Evolutionary conservation across 2,888 invertebrate species (phyloP), one percentile per base, ranked within the genome.

Genomic region (Acrobasis repandana): DNA sequence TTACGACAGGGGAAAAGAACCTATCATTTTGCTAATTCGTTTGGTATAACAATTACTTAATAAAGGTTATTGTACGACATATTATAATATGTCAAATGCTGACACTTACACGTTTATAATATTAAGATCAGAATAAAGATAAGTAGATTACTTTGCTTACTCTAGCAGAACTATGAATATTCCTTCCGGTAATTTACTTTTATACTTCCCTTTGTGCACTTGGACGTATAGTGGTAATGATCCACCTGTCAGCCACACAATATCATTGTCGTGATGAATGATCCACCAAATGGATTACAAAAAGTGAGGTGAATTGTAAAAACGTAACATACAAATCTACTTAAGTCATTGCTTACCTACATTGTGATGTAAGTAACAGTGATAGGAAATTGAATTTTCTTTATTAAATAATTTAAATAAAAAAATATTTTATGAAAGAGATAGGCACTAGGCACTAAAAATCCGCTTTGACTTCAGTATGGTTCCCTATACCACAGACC

Each of bases 141-240:
- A 8, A 28, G 28, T 14, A 11, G 0, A 43, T 43, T n/a, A 52
- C 34, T 10, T 61, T 70, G 73, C 63, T 74, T 74, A 74, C 75
- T 78, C 71, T 74, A 73, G 70, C 74, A 71, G 71, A 76, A 80
- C 79, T 67, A 62, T 54, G 48, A 48, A 64, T 63, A 65, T 79
- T 82, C 76, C 82, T 82, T 82, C 82, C 83, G 76, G 77, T 79
- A 43, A 51, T 60, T 60, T 56, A 64, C 67, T 72, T 38, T 63
- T 70, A 70, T 67, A 75, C 71, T 79, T 59, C 51, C 59, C 28
- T 52, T 50, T 58, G 34, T 48, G 18, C 58, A 48, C 48, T 48
- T 36, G 34, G 50, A 50, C 18, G 49, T 11, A 11, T 34, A 20
- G 36, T 49, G 49, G 49, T 58, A 49, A 58, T 54, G 54, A 54